These are phyloP conservation scores for Hermetia illucens DNA, from an alignment of 1,140 invertebrate species.

Conservation along the genomic window DNA sequence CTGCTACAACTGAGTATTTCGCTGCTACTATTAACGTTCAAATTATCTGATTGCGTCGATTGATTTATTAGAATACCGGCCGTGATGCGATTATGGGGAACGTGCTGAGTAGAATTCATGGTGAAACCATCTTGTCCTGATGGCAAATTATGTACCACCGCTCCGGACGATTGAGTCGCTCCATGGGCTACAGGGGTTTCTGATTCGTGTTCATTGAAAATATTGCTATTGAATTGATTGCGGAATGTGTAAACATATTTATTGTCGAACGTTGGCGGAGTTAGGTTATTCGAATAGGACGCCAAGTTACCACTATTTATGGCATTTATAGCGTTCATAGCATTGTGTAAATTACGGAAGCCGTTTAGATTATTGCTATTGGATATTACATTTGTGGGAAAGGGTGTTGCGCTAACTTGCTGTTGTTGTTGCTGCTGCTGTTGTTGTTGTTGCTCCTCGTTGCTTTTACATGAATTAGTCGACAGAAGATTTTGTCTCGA, in stretches of 20 bases:
- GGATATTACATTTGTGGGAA: slow-evolving; percentile 13
- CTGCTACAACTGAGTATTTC: slow-evolving; percentile 5
- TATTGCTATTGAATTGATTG: not conserved
- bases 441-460: slow-evolving; percentile 33
- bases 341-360: slow-evolving; percentile 10
- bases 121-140: too few relatives aligned
- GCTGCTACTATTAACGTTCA: not conserved
- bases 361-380: slow-evolving; percentile 13
- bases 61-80: too few relatives aligned
- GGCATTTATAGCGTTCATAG: slow-evolving; percentile 11
- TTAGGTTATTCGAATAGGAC: not conserved
- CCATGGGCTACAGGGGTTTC: too few relatives aligned
- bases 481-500: slow-evolving; percentile 73
- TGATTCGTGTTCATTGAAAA: too few relatives aligned
- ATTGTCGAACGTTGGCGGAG: not conserved
- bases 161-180: too few relatives aligned
- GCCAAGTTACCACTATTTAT: slow-evolving; percentile 11
- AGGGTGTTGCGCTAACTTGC: slow-evolving; percentile 7
- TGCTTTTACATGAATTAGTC: slow-evolving; percentile 44
- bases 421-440: slow-evolving; percentile 12
- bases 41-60: not conserved
- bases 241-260: slow-evolving; percentile 4
- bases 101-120: too few relatives aligned
- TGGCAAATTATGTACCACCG: too few relatives aligned
- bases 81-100: too few relatives aligned